phyloP scores from a whole-genome alignment of 1,140 invertebrate species.

The Trialeurodes vaporariorum region DNA sequence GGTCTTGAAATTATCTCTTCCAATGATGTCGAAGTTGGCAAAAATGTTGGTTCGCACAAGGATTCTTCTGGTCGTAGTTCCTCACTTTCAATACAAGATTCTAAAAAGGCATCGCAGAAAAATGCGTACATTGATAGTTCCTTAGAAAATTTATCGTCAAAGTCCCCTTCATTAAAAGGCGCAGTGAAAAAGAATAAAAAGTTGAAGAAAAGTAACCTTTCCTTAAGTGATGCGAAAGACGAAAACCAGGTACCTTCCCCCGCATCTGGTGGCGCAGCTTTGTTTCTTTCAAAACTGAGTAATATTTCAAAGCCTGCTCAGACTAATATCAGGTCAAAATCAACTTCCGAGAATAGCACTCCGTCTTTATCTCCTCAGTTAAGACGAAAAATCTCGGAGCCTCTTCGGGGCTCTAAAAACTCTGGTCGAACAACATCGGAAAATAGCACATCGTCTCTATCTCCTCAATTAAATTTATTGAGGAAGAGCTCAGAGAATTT shows the following conservation, averaged over 20 bases:
- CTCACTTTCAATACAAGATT: no score
- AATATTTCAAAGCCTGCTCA: background rate
- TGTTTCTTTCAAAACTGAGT: background rate
- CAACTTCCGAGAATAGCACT: background rate
- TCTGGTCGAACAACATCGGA: no score
- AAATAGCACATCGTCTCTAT: background rate
- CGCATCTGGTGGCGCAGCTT: no score
- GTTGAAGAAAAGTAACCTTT: background rate
- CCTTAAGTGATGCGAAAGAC: background rate
- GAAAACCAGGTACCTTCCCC: background rate
- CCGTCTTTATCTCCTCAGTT: background rate
- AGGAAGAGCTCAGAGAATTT: no score
- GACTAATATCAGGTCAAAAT: background rate
- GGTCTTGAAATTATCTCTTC: no score
- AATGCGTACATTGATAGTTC: background rate
- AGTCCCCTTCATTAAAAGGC: no score
- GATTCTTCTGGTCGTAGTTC: no score
- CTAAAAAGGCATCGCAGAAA: no score
- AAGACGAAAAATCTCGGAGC: background rate
- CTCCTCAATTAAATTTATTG: background rate
- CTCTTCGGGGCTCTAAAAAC: no score
- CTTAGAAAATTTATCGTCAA: background rate
- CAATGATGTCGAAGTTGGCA: no score
- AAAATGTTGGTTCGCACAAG: no score
- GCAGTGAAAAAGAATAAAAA: background rate